phyloP scores from a whole-genome alignment of 2,888 invertebrate species.

The Amphimallon solstitiale region DNA sequence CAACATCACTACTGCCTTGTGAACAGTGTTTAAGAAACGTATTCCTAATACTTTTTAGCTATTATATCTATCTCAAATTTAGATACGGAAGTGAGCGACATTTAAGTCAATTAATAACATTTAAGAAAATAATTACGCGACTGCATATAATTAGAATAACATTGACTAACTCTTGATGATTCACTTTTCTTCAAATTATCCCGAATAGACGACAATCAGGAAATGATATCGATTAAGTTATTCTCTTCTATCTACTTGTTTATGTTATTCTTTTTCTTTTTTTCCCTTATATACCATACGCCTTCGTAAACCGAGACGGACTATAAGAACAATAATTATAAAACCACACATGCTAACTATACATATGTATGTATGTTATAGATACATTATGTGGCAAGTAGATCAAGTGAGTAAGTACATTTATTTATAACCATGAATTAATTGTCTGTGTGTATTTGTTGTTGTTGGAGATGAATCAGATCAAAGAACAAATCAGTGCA shows the following conservation, averaged over 20 bases:
- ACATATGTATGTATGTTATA: neutral
- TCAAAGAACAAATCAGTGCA: neutral
- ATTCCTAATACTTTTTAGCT: no score
- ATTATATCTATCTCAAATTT: no score
- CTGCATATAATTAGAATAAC: neutral
- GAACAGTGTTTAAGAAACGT: no score
- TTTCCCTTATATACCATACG: neutral
- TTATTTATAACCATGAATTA: slow-evolving; percentile 19
- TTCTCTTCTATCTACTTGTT: neutral
- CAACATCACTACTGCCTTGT: no score
- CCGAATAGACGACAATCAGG: slow-evolving; percentile 8
- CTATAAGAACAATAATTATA: slow-evolving; percentile 13
- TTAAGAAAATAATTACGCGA: slow-evolving; percentile 1
- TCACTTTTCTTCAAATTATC: neutral
- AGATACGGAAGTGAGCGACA: neutral
- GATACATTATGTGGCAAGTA: slow-evolving; percentile 5
- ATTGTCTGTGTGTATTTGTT: neutral
- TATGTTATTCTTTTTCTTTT: neutral
- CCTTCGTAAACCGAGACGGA: neutral
- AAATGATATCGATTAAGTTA: slow-evolving; percentile 11
- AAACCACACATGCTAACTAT: neutral
- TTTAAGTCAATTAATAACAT: neutral
- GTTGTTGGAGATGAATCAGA: slow-evolving; percentile 4
- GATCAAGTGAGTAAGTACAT: slow-evolving; percentile 8
- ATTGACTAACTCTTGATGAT: neutral